Evolutionary conservation across 2,113 vertebrate genomes (phyloP).

Genomic region (Boulengeromyrus knoepffleri): DNA sequence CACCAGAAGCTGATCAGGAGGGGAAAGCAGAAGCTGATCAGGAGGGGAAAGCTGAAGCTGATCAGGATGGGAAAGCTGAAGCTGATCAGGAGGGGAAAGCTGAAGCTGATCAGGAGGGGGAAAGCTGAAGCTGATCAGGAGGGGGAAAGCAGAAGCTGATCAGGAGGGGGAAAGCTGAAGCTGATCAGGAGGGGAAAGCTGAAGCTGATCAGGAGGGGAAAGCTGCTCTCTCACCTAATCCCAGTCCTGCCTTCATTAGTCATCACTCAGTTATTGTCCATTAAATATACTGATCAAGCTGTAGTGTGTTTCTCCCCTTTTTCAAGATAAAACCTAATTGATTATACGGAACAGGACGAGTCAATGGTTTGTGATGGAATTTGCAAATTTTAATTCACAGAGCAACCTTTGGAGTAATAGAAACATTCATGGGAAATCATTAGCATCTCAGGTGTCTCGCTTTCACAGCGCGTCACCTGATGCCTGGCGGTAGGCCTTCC

Average conservation of each 20-base stretch:
- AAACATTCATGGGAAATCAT: not conserved
- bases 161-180: not conserved
- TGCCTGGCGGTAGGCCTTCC: not conserved
- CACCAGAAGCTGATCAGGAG: not conserved
- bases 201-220: not conserved
- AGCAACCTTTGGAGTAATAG: not conserved
- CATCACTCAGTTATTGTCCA: not conserved
- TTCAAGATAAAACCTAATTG: constrained; percentile 16
- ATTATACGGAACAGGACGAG: constrained; percentile 36
- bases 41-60: no score
- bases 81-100: no score
- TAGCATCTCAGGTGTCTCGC: not conserved
- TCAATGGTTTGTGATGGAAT: not conserved
- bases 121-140: not conserved
- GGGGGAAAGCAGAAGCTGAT: not conserved
- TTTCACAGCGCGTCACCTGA: not conserved
- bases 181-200: not conserved
- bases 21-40: no score
- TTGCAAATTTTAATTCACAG: not conserved
- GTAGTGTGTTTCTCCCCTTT: constrained; percentile 35
- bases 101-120: not conserved
- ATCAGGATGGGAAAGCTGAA: no score
- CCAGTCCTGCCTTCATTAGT: not conserved
- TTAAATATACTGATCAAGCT: constrained; percentile 30
- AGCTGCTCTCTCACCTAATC: not conserved